phyloP scores from a whole-genome alignment of 2,797 vertebrate genomes.

The Phrynocephalus forsythii region DNA sequence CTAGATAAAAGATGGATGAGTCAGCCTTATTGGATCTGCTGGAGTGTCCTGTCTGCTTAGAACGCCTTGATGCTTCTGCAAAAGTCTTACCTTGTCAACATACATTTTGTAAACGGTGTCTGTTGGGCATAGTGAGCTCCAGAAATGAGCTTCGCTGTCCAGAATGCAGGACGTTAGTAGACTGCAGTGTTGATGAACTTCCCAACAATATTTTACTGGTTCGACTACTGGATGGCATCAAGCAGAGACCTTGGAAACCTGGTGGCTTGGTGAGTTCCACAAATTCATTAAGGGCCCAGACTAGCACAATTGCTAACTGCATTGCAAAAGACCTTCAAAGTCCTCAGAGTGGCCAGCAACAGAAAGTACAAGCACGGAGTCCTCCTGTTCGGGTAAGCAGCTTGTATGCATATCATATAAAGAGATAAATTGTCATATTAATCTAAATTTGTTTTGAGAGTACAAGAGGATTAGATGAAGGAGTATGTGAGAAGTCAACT shows the following conservation, averaged over 20 bases:
- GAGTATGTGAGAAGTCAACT: constrained; percentile 24
- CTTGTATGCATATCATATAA: not conserved
- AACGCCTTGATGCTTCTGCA: constrained; percentile 94
- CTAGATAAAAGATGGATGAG: constrained; percentile 89
- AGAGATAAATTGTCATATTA: constrained; percentile 16
- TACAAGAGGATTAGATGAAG: not conserved
- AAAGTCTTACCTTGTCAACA: constrained; percentile 98
- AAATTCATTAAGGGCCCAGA: constrained; percentile 75
- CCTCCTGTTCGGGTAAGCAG: constrained; percentile 92
- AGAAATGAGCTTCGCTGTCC: constrained; percentile 95
- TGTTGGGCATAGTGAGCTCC: constrained; percentile 94
- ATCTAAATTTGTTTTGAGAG: not conserved
- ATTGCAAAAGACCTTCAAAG: constrained; percentile 84
- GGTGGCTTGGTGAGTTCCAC: constrained; percentile 67
- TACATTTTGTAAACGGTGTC: constrained; percentile 96
- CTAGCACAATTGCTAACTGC: constrained; percentile 77
- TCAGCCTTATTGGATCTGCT: constrained; percentile 95
- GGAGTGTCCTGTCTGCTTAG: constrained; percentile 97
- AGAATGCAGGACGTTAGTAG: constrained; percentile 95
- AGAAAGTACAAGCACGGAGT: constrained; percentile 90
- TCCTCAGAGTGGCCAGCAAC: constrained; percentile 83
- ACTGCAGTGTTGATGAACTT: constrained; percentile 93
- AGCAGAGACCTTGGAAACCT: constrained; percentile 91
- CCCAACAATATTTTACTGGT: constrained; percentile 98
- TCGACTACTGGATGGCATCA: constrained; percentile 96